phyloP scores from a whole-genome alignment of 1,140 invertebrate species.

The Drosophila miranda region DNA sequence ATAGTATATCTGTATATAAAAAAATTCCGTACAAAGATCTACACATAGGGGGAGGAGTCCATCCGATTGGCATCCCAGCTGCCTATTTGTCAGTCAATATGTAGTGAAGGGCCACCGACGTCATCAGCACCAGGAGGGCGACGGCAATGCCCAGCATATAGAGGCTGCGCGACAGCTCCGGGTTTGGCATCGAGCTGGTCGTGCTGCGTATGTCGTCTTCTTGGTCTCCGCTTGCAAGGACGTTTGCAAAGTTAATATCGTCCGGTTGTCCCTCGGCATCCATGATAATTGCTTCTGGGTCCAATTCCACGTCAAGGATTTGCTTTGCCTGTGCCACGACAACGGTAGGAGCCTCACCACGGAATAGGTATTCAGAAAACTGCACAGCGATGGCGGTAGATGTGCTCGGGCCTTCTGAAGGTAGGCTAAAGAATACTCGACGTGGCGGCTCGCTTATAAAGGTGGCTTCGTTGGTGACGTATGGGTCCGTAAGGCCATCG shows the following conservation, averaged over 20 bases:
- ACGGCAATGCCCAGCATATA: conserved; percentile 76
- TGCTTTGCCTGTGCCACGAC: conserved; percentile 75
- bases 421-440: conserved; percentile 71
- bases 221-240: conserved; percentile 17
- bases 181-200: conserved; percentile 64
- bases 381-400: conserved; percentile 40
- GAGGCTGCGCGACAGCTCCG: conserved; percentile 68
- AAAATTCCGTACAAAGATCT: conserved; percentile 41
- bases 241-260: conserved; percentile 45
- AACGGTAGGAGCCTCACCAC: conserved; percentile 75
- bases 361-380: conserved; percentile 79
- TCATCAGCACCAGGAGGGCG: conserved; percentile 64
- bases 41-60: conserved; percentile 12
- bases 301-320: conserved; percentile 73
- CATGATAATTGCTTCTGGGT: conserved; percentile 55
- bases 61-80: conserved; percentile 10
- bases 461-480: conserved; percentile 61
- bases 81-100: conserved; percentile 42
- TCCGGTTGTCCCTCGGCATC: conserved; percentile 73
- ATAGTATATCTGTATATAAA: conserved; percentile 55
- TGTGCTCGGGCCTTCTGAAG: conserved; percentile 24
- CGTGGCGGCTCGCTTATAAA: conserved; percentile 77
- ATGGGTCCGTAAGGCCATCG: conserved; percentile 75
- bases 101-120: conserved; percentile 68
- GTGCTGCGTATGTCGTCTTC: conserved; percentile 27